Conservation (phyloP, 1,140 invertebrate species). For the Samia ricini region DNA sequence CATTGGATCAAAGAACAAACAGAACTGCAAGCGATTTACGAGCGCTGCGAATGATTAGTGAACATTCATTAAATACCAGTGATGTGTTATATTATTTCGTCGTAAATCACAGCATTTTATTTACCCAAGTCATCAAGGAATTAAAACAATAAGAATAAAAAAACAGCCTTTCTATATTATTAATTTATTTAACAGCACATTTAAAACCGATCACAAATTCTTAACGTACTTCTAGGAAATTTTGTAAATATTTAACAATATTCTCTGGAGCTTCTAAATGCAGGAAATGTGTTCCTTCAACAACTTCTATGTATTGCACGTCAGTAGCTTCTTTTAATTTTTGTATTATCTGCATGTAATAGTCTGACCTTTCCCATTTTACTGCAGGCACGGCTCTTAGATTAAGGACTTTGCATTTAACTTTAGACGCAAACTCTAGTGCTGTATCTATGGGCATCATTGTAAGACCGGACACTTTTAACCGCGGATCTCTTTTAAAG, state of each 20-base stretch:
- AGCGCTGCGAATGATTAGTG: no score
- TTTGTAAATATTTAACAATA: conserved; percentile 80
- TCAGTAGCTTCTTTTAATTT: conserved; percentile 80
- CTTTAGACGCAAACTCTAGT: conserved; percentile 82
- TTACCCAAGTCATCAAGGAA: no score
- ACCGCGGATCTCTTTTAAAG: conserved; percentile 84
- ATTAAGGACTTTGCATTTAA: conserved; percentile 88
- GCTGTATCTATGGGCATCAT: conserved; percentile 85
- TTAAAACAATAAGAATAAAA: conserved; percentile 56
- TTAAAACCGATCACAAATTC: conserved; percentile 13
- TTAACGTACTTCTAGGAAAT: conserved; percentile 76
- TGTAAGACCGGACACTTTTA: conserved; percentile 84
- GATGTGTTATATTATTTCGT: no score
- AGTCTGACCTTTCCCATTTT: conserved; percentile 81
- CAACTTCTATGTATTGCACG: conserved; percentile 85
- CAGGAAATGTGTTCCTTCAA: conserved; percentile 89
- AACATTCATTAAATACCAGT: no score
- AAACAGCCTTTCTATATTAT: conserved; percentile 28
- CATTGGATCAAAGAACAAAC: no score
- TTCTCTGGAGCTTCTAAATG: conserved; percentile 88
- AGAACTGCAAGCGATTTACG: no score
- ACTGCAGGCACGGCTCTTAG: conserved; percentile 85
- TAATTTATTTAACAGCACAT: no score
- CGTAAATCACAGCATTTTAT: no score
- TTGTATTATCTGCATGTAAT: conserved; percentile 83